Evolutionary conservation across 2,113 vertebrate species (phyloP), one percentile per base, ranked within the genome.

Genomic region (Prochilodus magdalenae): DNA sequence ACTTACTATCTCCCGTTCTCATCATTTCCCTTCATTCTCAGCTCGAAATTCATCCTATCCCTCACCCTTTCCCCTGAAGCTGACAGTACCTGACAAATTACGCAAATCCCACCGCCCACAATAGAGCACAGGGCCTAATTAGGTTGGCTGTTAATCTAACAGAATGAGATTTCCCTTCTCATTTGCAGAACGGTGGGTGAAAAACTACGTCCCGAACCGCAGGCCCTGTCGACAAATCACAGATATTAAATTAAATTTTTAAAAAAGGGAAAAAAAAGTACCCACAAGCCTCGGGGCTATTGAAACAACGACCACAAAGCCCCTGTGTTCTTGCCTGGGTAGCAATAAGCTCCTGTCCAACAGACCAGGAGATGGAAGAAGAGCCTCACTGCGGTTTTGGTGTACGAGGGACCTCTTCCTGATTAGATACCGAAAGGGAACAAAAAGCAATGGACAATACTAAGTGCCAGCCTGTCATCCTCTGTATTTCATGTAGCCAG

Each of bases 241-340:
- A 60, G 76, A 76, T 71, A 79, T 75, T 66, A 80, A 81, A 84
- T 77, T 26, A 72, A n/a, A 70, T 70, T 36, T 36, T 33, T 36
- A 36, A 44, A 44, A 44, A 44, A 44, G 11, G 8, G 8, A 1
- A 14, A 24, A 67, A 63, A 76, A 77, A 36, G 63, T 14, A 59
- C 47, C 73, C 59, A 33, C 40, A 11, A 59, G 55, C 79, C 51
- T 26, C 14, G 1, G 18, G 77, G 79, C 71, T 15, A 59, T n/a
- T 63, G 30, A 80, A 55, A 62, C 36, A n/a, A 63, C 0, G 16
- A 59, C 51, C 82, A 77, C 13, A 33, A 22, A 55, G 24, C 51
- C 44, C 24, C 2, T 27, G 36, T 47, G 53, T 71, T 36, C 88
- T 87, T 89, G 85, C 83, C 87, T 87, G 85, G 53, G 65, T 14